Percentiles rank a stretch among this genome's conserved stretches.
Conservation (phyloP, 2,797 vertebrate genomes). For the Sebastes flavidus region DNA sequence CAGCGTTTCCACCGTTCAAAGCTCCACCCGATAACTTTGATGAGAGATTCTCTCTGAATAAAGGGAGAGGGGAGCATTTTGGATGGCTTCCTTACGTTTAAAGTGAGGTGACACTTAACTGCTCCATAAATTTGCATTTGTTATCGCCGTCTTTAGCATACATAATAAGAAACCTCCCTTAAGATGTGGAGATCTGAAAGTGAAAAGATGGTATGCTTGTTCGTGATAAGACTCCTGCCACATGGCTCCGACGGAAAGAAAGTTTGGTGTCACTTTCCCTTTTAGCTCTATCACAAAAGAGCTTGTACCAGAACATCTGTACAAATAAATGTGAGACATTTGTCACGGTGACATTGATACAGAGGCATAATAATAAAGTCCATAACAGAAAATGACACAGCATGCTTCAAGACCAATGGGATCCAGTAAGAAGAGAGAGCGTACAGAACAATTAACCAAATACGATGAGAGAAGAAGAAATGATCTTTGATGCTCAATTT, state of each 20-base stretch:
- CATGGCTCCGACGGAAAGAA: conserved; percentile 8
- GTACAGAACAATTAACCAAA: background rate
- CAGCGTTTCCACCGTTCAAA: conserved; percentile 55
- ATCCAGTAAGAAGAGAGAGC: background rate
- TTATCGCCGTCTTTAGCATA: conserved; percentile 71
- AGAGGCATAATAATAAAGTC: conserved; percentile 22
- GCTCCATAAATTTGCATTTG: conserved; percentile 75
- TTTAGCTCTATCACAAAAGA: conserved; percentile 1
- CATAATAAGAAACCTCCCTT: conserved; percentile 43
- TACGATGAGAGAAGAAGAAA: background rate
- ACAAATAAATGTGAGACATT: conserved; percentile 26
- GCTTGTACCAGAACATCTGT: conserved; percentile 6
- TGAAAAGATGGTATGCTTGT: conserved; percentile 6
- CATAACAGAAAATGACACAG: conserved; percentile 14
- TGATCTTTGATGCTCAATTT: background rate
- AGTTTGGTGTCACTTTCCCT: background rate
- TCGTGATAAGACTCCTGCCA: conserved; percentile 29
- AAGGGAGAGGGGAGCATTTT: conserved; percentile 38
- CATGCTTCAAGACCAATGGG: background rate
- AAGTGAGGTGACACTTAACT: conserved; percentile 73
- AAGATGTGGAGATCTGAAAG: conserved; percentile 61
- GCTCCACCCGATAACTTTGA: conserved; percentile 69
- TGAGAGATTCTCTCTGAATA: conserved; percentile 53
- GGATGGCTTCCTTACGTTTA: conserved; percentile 67
- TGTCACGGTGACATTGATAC: conserved; percentile 45